phyloP scores from a whole-genome alignment of 2,888 invertebrate species.

The Sarcophaga caerulescens region DNA sequence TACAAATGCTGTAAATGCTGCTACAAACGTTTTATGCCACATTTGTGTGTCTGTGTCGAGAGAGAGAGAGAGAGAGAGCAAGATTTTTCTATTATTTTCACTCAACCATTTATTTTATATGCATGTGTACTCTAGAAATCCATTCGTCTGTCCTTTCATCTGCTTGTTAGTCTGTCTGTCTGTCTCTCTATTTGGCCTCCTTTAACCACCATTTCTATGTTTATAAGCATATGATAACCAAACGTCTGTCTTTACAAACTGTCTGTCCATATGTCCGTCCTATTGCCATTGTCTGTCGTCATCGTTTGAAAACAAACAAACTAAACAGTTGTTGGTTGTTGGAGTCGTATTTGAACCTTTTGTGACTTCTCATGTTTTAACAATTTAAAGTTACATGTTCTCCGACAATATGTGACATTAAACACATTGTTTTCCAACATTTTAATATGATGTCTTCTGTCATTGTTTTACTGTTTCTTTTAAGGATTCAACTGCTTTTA shows the following conservation, averaged over 20 bases:
- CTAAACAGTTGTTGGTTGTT: neutral
- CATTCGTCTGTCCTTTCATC: too few species aligned
- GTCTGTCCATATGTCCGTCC: neutral
- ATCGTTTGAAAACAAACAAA: constrained; percentile 56
- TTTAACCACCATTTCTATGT: constrained; percentile 40
- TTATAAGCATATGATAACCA: constrained; percentile 31
- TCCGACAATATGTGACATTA: constrained; percentile 66
- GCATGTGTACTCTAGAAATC: too few species aligned
- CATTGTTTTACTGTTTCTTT: neutral
- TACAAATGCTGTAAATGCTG: constrained; percentile 1
- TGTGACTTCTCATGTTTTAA: constrained; percentile 68
- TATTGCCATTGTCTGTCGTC: constrained; percentile 3
- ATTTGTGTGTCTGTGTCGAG: constrained; percentile 13
- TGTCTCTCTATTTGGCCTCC: constrained; percentile 32
- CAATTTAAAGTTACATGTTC: constrained; percentile 68
- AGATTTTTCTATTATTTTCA: constrained; percentile 5
- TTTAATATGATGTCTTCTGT: constrained; percentile 55
- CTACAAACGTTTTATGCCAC: constrained; percentile 10
- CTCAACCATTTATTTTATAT: too few species aligned
- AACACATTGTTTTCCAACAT: constrained; percentile 66
- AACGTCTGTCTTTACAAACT: constrained; percentile 10
- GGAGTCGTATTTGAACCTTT: constrained; percentile 52
- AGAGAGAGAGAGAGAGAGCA: neutral
- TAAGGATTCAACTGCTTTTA: neutral
- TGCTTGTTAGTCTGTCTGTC: neutral